Evolutionary conservation across 1,140 invertebrate species (phyloP).

Genomic region (Lamellibrachia luymesi): DNA sequence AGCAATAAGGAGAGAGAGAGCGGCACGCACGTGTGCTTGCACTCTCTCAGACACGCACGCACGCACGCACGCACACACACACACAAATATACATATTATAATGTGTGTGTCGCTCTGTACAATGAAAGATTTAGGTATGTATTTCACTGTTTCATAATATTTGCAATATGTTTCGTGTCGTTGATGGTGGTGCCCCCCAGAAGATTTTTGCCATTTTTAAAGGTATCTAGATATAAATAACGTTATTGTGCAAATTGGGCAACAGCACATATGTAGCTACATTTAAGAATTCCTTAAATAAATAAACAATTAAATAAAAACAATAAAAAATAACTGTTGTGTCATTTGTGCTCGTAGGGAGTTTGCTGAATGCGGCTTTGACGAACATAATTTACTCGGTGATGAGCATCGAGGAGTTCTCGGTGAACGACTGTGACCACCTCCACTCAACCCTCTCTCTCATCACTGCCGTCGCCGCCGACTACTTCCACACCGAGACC

Average conservation of each 20-base stretch:
- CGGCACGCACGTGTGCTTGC: too few relatives aligned
- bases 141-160: too few relatives aligned
- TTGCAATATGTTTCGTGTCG: too few relatives aligned
- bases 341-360: conserved; percentile 47
- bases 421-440: conserved; percentile 64
- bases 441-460: conserved; percentile 63
- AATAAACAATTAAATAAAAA: too few relatives aligned
- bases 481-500: conserved; percentile 9
- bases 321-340: background rate
- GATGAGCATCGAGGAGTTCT: conserved; percentile 67
- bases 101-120: too few relatives aligned
- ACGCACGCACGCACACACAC: too few relatives aligned
- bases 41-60: too few relatives aligned
- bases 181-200: too few relatives aligned
- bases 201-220: background rate
- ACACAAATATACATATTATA: too few relatives aligned
- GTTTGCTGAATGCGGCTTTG: conserved; percentile 65
- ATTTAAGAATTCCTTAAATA: too few relatives aligned
- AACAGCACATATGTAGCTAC: too few relatives aligned
- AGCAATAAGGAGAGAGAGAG: background rate
- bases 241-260: background rate
- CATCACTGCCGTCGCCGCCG: conserved; percentile 46
- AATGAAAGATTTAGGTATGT: too few relatives aligned
- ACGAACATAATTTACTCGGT: conserved; percentile 66
- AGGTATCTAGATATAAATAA: background rate